Conservation (phyloP, 2,888 invertebrate genomes). For the Terebella lapidaria region DNA sequence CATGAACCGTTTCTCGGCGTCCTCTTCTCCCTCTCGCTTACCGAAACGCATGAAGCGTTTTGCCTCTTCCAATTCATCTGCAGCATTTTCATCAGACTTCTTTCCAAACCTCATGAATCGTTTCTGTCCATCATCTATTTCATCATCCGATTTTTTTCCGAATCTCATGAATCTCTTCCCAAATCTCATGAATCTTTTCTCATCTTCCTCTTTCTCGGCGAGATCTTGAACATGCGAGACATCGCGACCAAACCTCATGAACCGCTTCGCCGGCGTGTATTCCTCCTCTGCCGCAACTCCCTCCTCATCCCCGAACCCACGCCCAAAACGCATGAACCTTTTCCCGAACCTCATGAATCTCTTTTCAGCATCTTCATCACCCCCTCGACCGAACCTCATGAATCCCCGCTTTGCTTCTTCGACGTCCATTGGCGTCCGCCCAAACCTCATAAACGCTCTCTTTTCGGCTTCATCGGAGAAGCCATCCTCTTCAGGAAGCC, state of each 20-base stretch:
- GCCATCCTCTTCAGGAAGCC: too few relatives aligned
- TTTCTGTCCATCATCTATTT: conserved; percentile 20
- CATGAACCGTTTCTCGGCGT: not conserved
- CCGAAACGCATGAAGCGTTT: conserved; percentile 31
- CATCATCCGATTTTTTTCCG: not conserved
- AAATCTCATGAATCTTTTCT: conserved; percentile 14
- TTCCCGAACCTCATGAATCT: conserved; percentile 7
- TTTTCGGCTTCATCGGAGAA: not conserved
- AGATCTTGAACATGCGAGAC: not conserved
- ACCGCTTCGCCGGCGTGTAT: not conserved
- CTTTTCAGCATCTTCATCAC: not conserved
- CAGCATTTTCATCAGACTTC: not conserved
- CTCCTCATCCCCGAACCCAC: not conserved
- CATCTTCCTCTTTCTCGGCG: not conserved
- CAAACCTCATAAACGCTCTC: not conserved
- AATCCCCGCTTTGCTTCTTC: not conserved
- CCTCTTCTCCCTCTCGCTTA: not conserved
- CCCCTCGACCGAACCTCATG: conserved; percentile 1
- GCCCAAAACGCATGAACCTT: conserved; percentile 4
- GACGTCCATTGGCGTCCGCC: not conserved
- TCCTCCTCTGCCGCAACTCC: not conserved
- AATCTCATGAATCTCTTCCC: conserved; percentile 13
- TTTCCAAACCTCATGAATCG: conserved; percentile 32
- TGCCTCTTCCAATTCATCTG: conserved; percentile 27
- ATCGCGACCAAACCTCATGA: conserved; percentile 3